Evolutionary conservation across 2,113 vertebrate species (phyloP), one percentile per base, ranked within the genome.

Genomic region (Heliornis fulica): DNA sequence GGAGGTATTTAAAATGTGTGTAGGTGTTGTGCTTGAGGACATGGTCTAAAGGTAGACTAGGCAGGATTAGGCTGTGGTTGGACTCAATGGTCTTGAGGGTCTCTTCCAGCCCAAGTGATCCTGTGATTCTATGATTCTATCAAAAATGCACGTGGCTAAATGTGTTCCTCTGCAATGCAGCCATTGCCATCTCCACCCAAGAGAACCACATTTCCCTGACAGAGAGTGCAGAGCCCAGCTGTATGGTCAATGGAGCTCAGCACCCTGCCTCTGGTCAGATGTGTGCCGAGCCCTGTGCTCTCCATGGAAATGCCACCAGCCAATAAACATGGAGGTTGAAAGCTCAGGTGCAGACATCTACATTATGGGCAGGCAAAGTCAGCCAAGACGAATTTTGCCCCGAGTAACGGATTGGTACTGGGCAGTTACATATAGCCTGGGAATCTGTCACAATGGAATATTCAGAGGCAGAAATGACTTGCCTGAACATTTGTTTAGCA

Each of bases 401-500:
- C 25, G 57, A 70, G 38, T 21, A 81, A 79, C 36, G 65, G 54
- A 40, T 66, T 40, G 38, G 65, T 84, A 68, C 11, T 40, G 56
- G 84, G 61, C 38, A 48, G 77, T 54, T 74, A 45, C 0, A 0
- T 54, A 34, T 77, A n/a, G n/a, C 85, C 91, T 75, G 83, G 77
- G 60, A 70, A 56, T 71, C 46, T 68, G 43, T 31, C 80, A 78
- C 9, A 53, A 68, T 74, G 34, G 89, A 90, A 83, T 78, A 91
- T 92, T 78, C 64, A 89, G 83, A 84, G 31, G 43, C 56, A 87
- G 64, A 89, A 87, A 90, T 75, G 70, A 38, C 25, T 83, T 87
- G 72, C 40, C 64, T 87, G 72, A 78, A 60, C 72, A 60, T 95
- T 92, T 90, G 68, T 90, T 95, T 74, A 94, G 46, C 54, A 77